These are phyloP conservation scores for Graptemys geographica DNA, from an alignment of 2,797 vertebrate genomes.

Conservation along the genomic window DNA sequence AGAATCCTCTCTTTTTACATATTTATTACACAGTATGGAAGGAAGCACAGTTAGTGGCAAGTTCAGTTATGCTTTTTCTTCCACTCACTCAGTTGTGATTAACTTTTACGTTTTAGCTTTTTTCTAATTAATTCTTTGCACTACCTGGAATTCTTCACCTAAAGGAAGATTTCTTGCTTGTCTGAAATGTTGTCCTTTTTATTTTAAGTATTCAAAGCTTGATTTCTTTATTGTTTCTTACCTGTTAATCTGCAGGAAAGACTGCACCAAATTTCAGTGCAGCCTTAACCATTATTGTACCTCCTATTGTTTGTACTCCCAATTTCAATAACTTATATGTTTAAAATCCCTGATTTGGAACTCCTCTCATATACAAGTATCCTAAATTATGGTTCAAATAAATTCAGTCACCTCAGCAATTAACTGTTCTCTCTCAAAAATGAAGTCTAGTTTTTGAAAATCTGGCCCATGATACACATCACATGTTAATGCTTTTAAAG, in stretches of 20 bases:
- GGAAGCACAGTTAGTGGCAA: slow-evolving; percentile 64
- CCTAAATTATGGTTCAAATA: background rate
- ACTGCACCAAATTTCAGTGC: slow-evolving; percentile 23
- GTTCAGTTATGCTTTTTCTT: slow-evolving; percentile 67
- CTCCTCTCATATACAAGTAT: background rate
- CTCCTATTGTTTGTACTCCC: background rate
- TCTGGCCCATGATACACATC: background rate
- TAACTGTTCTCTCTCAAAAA: background rate
- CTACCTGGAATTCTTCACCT: slow-evolving; percentile 36
- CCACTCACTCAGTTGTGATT: slow-evolving; percentile 58
- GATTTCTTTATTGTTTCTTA: slow-evolving; percentile 44
- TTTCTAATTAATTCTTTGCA: slow-evolving; percentile 70
- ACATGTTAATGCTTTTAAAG: background rate
- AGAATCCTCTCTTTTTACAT: background rate
- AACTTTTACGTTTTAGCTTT: slow-evolving; percentile 72
- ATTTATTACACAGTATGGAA: slow-evolving; percentile 27
- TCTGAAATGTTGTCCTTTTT: slow-evolving; percentile 56
- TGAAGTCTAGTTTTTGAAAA: background rate
- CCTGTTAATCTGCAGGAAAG: slow-evolving; percentile 47
- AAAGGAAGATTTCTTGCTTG: slow-evolving; percentile 30
- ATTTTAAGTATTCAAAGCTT: slow-evolving; percentile 44
- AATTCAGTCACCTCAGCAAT: background rate
- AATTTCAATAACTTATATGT: background rate
- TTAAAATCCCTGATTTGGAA: background rate
- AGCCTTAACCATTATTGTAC: slow-evolving; percentile 10